These are phyloP conservation scores for Drosophila lowei DNA, from an alignment of 1,140 invertebrate genomes.

Conservation along the genomic window DNA sequence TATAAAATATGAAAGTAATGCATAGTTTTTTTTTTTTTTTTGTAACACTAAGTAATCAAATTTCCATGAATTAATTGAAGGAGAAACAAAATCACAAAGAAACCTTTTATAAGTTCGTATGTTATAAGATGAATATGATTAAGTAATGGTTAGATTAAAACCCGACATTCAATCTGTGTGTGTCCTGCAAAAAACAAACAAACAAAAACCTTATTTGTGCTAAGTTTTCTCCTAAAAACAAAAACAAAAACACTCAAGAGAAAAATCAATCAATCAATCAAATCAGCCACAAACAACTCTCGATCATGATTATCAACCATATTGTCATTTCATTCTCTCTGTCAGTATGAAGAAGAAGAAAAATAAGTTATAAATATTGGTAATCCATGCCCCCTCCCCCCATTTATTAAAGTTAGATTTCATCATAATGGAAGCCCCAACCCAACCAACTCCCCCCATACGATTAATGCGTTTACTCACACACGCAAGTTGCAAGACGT, in stretches of 20 bases:
- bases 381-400: conserved; percentile 34
- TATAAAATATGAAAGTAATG: conserved; percentile 29
- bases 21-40: conserved; percentile 62
- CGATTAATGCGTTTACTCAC: conserved; percentile 63
- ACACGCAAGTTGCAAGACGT: conserved; percentile 63
- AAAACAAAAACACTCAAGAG: conserved; percentile 48
- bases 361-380: no score
- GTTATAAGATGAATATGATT: conserved; percentile 59
- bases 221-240: conserved; percentile 71
- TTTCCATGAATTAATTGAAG: conserved; percentile 79
- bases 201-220: conserved; percentile 75
- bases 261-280: conserved; percentile 5
- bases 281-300: conserved; percentile 1
- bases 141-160: conserved; percentile 76
- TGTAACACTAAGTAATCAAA: conserved; percentile 74
- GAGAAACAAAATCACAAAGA: conserved; percentile 73
- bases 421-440: conserved; percentile 61
- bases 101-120: conserved; percentile 77
- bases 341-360: conserved; percentile 32
- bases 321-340: conserved; percentile 36
- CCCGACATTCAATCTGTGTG: conserved; percentile 62
- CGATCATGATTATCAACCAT: neutral
- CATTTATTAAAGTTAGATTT: conserved; percentile 77
- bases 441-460: conserved; percentile 4
- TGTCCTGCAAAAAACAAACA: conserved; percentile 55